Percentiles rank a stretch among this genome's conserved stretches.
Evolutionary conservation across 2,113 vertebrate species (phyloP).

Genomic region (Muscicapa adusta): DNA sequence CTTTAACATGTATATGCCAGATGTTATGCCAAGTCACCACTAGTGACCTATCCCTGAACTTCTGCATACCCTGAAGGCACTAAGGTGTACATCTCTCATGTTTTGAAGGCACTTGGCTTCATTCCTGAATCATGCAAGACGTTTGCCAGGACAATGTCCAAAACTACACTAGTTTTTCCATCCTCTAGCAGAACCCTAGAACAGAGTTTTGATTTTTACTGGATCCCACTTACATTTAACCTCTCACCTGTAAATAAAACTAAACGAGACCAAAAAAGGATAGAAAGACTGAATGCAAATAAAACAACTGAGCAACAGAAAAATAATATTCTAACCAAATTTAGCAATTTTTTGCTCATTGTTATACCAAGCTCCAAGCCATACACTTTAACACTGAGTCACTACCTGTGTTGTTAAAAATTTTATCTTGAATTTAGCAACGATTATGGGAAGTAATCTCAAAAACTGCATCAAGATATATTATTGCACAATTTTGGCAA

Average conservation of each 20-base stretch:
- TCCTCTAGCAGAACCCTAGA: background rate
- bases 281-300: background rate
- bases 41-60: constrained; percentile 10
- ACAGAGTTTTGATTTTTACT: background rate
- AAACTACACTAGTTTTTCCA: background rate
- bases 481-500: background rate
- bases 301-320: background rate
- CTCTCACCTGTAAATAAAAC: background rate
- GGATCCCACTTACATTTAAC: background rate
- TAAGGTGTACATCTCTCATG: background rate
- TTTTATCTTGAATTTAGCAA: constrained; percentile 7
- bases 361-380: background rate
- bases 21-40: background rate
- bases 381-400: background rate
- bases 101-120: constrained; percentile 8
- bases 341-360: background rate
- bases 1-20: background rate
- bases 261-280: background rate
- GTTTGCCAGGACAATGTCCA: constrained; percentile 8
- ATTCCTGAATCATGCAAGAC: background rate
- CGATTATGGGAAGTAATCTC: background rate
- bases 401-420: background rate
- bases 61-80: background rate
- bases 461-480: background rate
- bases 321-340: background rate